These are phyloP conservation scores for Saccostrea cuccullata DNA, from an alignment of 1,140 invertebrate genomes.

Conservation along the genomic window DNA sequence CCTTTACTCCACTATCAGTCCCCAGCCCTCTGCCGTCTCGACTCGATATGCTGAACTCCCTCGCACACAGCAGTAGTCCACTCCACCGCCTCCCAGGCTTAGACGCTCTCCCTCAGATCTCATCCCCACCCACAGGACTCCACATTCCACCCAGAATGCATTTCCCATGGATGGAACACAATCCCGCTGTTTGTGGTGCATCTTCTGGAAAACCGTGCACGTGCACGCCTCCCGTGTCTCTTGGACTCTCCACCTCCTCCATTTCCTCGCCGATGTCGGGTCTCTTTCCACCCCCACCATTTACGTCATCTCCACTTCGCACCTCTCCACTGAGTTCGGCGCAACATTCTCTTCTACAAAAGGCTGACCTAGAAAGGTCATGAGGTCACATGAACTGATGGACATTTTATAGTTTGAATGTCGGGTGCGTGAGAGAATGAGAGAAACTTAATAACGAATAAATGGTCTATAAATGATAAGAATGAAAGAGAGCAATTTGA, in stretches of 20 bases:
- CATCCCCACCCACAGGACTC: conserved; percentile 41
- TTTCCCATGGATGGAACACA: conserved; percentile 58
- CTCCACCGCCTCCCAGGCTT: conserved; percentile 47
- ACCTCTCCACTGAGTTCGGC: conserved; percentile 43
- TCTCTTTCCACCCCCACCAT: conserved; percentile 41
- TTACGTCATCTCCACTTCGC: conserved; percentile 44
- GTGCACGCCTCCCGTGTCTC: conserved; percentile 27
- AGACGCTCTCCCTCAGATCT: conserved; percentile 36
- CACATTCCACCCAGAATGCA: conserved; percentile 53
- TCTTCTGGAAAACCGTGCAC: conserved; percentile 56
- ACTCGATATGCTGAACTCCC: conserved; percentile 59
- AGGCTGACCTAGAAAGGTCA: conserved; percentile 54
- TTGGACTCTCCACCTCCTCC: conserved; percentile 34
- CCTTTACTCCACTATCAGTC: conserved; percentile 56
- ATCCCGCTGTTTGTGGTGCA: conserved; percentile 49
- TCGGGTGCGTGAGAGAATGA: conserved; percentile 2
- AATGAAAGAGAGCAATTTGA: conserved; percentile 31
- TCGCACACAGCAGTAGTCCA: conserved; percentile 45
- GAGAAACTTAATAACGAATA: neutral
- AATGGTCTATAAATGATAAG: conserved; percentile 3
- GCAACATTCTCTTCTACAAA: conserved; percentile 47
- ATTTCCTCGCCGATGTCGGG: conserved; percentile 44
- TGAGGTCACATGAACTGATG: conserved; percentile 12
- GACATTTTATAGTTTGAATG: conserved; percentile 35
- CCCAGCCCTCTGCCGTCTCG: conserved; percentile 58